These are phyloP conservation scores for Cynocephalus volans DNA, from an alignment of 2,113 vertebrate species.

Conservation along the genomic window DNA sequence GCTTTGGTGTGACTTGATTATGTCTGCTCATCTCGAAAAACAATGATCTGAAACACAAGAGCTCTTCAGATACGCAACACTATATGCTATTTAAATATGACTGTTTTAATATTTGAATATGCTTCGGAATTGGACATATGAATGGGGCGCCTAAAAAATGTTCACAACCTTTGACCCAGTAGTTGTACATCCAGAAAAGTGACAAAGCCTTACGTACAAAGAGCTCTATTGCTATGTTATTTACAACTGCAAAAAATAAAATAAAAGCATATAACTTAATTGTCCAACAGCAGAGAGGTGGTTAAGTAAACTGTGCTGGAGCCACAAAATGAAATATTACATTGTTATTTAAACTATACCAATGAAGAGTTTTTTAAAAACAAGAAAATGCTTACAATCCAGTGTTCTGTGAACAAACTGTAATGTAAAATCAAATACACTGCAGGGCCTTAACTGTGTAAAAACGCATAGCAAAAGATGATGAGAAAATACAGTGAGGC, in stretches of 20 bases:
- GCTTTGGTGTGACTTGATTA: background rate
- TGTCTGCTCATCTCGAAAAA: background rate
- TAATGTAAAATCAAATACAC: slow-evolving; percentile 22
- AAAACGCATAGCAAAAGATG: background rate
- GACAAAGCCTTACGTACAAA: background rate
- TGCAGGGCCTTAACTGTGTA: background rate
- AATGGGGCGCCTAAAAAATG: background rate
- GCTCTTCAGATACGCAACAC: background rate
- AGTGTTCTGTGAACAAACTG: background rate
- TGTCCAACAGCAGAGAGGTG: background rate
- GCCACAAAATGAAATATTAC: slow-evolving; percentile 5
- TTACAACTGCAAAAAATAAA: slow-evolving; percentile 24
- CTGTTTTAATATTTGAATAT: background rate
- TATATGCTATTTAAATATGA: background rate
- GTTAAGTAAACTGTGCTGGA: slow-evolving; percentile 4
- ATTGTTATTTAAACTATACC: background rate
- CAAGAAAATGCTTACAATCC: slow-evolving; percentile 9
- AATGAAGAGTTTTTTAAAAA: background rate
- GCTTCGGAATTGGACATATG: background rate
- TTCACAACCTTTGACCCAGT: background rate
- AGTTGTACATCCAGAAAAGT: background rate
- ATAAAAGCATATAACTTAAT: slow-evolving; percentile 10
- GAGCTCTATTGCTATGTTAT: background rate
- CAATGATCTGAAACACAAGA: background rate
- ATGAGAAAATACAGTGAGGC: background rate